These are phyloP conservation scores for Cervus canadensis DNA, from an alignment of 2,113 vertebrate species.

Conservation along the genomic window DNA sequence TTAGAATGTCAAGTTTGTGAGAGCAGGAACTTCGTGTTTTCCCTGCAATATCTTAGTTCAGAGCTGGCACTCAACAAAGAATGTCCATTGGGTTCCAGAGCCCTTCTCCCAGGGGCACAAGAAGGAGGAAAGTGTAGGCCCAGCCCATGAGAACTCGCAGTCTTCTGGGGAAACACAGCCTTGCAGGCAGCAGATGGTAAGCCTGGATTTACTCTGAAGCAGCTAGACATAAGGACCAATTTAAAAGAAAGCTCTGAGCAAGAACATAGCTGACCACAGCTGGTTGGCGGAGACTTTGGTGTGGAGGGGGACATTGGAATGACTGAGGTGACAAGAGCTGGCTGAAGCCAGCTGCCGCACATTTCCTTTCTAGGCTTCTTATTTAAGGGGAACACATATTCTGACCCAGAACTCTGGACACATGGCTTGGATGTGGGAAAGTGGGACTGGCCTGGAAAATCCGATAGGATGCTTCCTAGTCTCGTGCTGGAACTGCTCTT, in stretches of 20 bases:
- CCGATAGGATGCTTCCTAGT: background rate
- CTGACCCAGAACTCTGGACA: constrained; percentile 32
- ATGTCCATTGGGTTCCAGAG: background rate
- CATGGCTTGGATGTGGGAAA: constrained; percentile 20
- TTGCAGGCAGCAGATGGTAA: background rate
- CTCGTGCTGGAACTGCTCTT: background rate
- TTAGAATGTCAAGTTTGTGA: background rate
- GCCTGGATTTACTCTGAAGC: constrained; percentile 5
- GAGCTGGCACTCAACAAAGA: background rate
- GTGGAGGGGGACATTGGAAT: background rate
- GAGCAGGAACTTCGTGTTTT: background rate
- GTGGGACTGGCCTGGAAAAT: constrained; percentile 3
- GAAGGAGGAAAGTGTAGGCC: background rate
- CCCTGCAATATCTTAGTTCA: background rate
- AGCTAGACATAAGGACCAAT: background rate
- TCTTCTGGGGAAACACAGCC: background rate
- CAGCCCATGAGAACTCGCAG: background rate
- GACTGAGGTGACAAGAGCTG: constrained; percentile 34
- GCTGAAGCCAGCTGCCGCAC: background rate
- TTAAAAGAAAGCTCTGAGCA: constrained; percentile 29
- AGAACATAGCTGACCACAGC: constrained; percentile 8
- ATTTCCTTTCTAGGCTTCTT: constrained; percentile 49
- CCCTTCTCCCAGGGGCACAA: background rate
- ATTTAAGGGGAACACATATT: constrained; percentile 52
- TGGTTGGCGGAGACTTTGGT: background rate